Percentiles rank a stretch among this genome's conserved stretches.
These are phyloP conservation scores for Poecilia gillii DNA, from an alignment of 2,797 vertebrate genomes.

Conservation along the genomic window DNA sequence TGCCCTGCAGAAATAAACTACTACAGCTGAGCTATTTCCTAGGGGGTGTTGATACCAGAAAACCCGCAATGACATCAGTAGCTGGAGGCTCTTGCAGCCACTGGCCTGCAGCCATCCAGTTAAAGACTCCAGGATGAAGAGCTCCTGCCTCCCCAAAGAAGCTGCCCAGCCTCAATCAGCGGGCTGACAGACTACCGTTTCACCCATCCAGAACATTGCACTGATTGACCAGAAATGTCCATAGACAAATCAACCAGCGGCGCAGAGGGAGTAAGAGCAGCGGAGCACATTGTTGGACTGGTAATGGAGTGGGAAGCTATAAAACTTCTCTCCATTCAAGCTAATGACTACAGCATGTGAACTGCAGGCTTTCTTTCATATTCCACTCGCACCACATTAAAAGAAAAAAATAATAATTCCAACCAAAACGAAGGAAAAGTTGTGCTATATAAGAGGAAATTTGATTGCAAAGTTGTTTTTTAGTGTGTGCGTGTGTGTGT, in stretches of 20 bases:
- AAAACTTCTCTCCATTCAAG: slow-evolving; percentile 66
- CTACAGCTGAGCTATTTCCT: slow-evolving; percentile 48
- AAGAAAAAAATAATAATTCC: slow-evolving; percentile 18
- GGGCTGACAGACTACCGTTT: slow-evolving; percentile 62
- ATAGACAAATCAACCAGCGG: slow-evolving; percentile 56
- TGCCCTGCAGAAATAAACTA: slow-evolving; percentile 53
- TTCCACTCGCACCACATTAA: not conserved
- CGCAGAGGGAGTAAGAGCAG: slow-evolving; percentile 48
- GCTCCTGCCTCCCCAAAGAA: slow-evolving; percentile 48
- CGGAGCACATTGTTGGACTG: slow-evolving; percentile 70
- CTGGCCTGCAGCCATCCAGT: slow-evolving; percentile 58
- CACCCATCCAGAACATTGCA: slow-evolving; percentile 64
- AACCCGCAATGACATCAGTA: slow-evolving; percentile 67
- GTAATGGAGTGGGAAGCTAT: slow-evolving; percentile 71
- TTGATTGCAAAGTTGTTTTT: slow-evolving; percentile 7
- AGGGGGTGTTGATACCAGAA: slow-evolving; percentile 62
- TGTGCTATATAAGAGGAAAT: slow-evolving; percentile 7
- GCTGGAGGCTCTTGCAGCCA: slow-evolving; percentile 58
- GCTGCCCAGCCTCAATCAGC: slow-evolving; percentile 24
- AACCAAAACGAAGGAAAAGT: slow-evolving; percentile 1
- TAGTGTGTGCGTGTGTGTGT: too few species aligned
- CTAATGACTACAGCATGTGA: slow-evolving; percentile 72
- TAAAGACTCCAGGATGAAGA: slow-evolving; percentile 44
- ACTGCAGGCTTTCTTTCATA: slow-evolving; percentile 27
- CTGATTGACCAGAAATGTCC: slow-evolving; percentile 64